Evolutionary conservation across 2,797 vertebrate genomes (phyloP).

Genomic region (Molossus alvarezi): DNA sequence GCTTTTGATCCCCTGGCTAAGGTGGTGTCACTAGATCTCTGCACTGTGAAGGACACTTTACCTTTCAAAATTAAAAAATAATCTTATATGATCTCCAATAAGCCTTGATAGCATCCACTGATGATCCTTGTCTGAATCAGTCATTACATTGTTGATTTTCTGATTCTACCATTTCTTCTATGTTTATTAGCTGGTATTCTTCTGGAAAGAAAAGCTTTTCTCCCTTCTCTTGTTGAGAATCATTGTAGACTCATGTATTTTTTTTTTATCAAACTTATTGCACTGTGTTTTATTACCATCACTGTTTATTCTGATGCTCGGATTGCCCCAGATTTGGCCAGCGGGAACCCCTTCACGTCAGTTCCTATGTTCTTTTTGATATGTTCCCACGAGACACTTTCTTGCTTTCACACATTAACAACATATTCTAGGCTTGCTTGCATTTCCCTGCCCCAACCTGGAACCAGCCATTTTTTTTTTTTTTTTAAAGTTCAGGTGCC

Average conservation of each 20-base stretch:
- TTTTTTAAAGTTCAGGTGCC: background rate
- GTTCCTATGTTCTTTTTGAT: background rate
- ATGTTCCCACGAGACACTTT: slow-evolving; percentile 4
- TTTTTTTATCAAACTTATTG: background rate
- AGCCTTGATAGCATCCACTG: background rate
- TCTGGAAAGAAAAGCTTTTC: background rate
- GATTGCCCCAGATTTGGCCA: background rate
- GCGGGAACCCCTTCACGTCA: background rate
- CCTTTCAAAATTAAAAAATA: background rate
- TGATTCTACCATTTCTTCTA: background rate
- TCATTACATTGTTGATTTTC: slow-evolving; percentile 31
- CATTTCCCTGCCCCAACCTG: background rate
- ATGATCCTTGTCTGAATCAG: background rate
- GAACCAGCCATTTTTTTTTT: slow-evolving; percentile 33
- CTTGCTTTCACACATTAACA: slow-evolving; percentile 10
- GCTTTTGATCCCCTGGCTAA: background rate
- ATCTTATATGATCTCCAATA: background rate
- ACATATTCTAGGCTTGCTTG: background rate
- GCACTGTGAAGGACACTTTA: slow-evolving; percentile 12
- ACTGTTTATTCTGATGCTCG: slow-evolving; percentile 33
- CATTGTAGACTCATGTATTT: background rate
- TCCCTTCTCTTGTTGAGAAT: background rate
- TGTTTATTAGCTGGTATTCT: background rate
- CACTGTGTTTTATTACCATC: background rate
- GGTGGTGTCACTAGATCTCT: background rate